Evolutionary conservation across 2,113 vertebrate genomes (phyloP).

Genomic region (Macrotis lagotis): DNA sequence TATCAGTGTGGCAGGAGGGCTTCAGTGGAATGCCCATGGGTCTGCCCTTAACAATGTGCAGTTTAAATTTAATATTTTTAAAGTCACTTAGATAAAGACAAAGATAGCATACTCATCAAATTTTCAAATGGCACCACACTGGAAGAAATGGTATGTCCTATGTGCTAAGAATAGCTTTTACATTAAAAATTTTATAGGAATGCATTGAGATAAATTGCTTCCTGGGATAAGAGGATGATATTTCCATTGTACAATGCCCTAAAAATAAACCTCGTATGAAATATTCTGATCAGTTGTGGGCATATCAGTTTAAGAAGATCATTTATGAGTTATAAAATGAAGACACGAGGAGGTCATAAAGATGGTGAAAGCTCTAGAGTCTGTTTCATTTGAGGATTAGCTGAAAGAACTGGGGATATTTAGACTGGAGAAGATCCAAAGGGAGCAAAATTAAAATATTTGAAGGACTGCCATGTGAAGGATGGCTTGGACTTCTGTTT

Average conservation of each 20-base stretch:
- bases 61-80: background rate
- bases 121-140: background rate
- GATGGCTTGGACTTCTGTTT: background rate
- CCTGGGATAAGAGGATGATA: background rate
- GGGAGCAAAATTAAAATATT: slow-evolving; percentile 44
- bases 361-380: background rate
- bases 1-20: background rate
- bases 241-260: background rate
- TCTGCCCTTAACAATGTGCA: background rate
- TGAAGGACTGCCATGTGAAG: background rate
- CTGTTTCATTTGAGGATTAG: background rate
- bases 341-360: slow-evolving; percentile 12
- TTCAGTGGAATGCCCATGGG: background rate
- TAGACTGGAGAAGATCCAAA: slow-evolving; percentile 20
- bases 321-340: background rate
- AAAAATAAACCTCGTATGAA: background rate
- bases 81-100: background rate
- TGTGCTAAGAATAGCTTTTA: background rate
- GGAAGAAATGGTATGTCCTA: background rate
- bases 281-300: background rate
- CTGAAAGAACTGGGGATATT: background rate
- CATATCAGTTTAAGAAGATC: background rate
- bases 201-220: background rate
- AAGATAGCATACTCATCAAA: background rate
- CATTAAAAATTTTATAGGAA: background rate